phyloP scores from a whole-genome alignment of 2,888 invertebrate species.

The Patella ulyssiponensis region DNA sequence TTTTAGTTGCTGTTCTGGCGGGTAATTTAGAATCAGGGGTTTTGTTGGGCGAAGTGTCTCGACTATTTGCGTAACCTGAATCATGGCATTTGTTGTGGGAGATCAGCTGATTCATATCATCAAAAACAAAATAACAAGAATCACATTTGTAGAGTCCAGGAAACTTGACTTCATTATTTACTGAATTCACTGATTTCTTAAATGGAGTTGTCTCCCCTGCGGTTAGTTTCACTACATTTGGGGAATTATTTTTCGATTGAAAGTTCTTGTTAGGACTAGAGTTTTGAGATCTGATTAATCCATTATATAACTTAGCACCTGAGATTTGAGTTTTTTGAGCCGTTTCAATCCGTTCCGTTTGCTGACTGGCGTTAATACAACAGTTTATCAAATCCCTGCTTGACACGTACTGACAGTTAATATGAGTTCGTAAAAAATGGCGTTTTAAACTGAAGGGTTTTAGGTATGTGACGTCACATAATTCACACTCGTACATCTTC shows the following conservation, averaged over 20 bases:
- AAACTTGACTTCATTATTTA: background rate
- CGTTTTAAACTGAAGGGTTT: constrained; percentile 75
- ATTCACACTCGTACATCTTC: constrained; percentile 75
- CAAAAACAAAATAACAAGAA: background rate
- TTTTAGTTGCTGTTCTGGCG: too few species aligned
- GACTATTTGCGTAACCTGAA: background rate
- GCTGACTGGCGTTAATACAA: constrained; percentile 63
- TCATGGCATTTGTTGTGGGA: background rate
- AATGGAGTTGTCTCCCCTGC: background rate
- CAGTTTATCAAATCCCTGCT: constrained; percentile 73
- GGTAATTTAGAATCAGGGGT: too few species aligned
- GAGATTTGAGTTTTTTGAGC: background rate
- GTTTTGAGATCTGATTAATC: background rate
- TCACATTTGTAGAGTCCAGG: background rate
- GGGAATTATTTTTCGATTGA: too few species aligned
- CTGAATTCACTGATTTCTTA: too few species aligned
- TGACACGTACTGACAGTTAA: constrained; percentile 73
- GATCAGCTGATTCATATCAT: background rate
- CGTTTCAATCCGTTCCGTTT: constrained; percentile 10
- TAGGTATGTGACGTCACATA: constrained; percentile 74
- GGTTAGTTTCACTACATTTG: background rate
- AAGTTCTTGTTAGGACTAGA: background rate
- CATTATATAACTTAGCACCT: background rate
- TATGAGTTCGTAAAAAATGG: constrained; percentile 74
- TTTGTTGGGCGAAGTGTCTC: too few species aligned